phyloP scores from a whole-genome alignment of 2,888 invertebrate species.

The Drosophila atroscutellata region DNA sequence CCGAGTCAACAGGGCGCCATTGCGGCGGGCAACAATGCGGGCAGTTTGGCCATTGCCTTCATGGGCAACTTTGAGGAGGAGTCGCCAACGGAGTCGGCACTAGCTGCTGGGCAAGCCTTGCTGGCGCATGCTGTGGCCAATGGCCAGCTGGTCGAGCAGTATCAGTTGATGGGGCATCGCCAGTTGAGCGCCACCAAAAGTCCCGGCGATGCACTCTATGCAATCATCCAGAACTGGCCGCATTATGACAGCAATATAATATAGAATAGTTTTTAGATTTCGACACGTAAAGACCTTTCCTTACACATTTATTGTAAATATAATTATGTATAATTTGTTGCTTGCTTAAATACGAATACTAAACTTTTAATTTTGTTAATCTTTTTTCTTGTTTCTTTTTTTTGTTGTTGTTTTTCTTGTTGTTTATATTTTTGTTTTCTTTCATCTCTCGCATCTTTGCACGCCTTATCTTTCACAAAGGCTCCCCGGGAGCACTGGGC shows the following conservation, averaged over 20 bases:
- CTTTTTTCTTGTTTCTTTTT: constrained; percentile 53
- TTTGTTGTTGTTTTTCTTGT: constrained; percentile 20
- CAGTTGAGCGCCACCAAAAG: constrained; percentile 89
- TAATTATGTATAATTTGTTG: constrained; percentile 81
- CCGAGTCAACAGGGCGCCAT: constrained; percentile 90
- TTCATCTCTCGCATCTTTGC: constrained; percentile 58
- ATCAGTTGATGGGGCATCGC: constrained; percentile 89
- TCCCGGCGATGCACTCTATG: constrained; percentile 88
- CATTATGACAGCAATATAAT: constrained; percentile 85
- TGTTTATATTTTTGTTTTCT: constrained; percentile 34
- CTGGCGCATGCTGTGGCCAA: constrained; percentile 87
- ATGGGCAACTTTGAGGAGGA: constrained; percentile 88
- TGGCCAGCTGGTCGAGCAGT: constrained; percentile 87
- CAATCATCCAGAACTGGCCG: constrained; percentile 88
- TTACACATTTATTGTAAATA: constrained; percentile 80
- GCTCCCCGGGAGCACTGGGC: constrained; percentile 75
- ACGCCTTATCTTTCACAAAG: constrained; percentile 33
- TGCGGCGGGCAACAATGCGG: constrained; percentile 88
- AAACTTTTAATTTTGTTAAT: constrained; percentile 77
- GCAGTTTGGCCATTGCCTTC: constrained; percentile 89
- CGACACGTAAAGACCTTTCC: constrained; percentile 76
- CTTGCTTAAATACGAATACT: constrained; percentile 79
- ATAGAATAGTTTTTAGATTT: constrained; percentile 46
- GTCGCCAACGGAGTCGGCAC: constrained; percentile 86
- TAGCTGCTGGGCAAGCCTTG: constrained; percentile 87